These are phyloP conservation scores for Anarrhichthys ocellatus DNA, from an alignment of 2,113 vertebrate species.

Conservation along the genomic window DNA sequence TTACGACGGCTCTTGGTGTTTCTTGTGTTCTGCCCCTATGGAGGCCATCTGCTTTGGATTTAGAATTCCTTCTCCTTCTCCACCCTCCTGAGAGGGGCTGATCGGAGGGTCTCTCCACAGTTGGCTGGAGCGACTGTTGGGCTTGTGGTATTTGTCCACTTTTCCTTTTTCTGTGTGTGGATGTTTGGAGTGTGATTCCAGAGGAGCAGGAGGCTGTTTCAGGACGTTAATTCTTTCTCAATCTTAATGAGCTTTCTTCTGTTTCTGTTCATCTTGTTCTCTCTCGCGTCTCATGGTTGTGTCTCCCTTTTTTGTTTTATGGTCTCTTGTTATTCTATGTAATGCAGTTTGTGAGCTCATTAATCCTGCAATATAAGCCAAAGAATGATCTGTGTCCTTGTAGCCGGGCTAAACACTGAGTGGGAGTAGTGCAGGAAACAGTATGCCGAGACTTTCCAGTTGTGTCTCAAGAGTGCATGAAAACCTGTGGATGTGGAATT, in stretches of 20 bases:
- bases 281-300: conserved; percentile 9
- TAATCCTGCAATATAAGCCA: conserved; percentile 60
- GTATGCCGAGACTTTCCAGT: conserved; percentile 66
- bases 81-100: conserved; percentile 71
- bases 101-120: conserved; percentile 78
- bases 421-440: conserved; percentile 68
- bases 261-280: conserved; percentile 28
- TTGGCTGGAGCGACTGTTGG: conserved; percentile 73
- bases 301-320: conserved; percentile 43
- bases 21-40: conserved; percentile 81
- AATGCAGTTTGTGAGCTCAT: conserved; percentile 65
- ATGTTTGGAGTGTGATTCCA: conserved; percentile 50
- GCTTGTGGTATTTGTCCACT: conserved; percentile 78
- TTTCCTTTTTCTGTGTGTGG: conserved; percentile 40
- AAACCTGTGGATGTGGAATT: conserved; percentile 66
- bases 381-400: conserved; percentile 60
- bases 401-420: conserved; percentile 54
- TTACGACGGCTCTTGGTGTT: conserved; percentile 76
- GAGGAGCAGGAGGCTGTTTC: conserved; percentile 44
- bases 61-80: conserved; percentile 70
- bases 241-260: conserved; percentile 25
- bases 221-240: neutral
- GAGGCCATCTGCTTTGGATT: conserved; percentile 88
- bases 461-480: conserved; percentile 66
- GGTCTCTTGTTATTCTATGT: conserved; percentile 59